These are phyloP conservation scores for Yponomeuta malinellus DNA, from an alignment of 2,888 invertebrate genomes.

Conservation along the genomic window DNA sequence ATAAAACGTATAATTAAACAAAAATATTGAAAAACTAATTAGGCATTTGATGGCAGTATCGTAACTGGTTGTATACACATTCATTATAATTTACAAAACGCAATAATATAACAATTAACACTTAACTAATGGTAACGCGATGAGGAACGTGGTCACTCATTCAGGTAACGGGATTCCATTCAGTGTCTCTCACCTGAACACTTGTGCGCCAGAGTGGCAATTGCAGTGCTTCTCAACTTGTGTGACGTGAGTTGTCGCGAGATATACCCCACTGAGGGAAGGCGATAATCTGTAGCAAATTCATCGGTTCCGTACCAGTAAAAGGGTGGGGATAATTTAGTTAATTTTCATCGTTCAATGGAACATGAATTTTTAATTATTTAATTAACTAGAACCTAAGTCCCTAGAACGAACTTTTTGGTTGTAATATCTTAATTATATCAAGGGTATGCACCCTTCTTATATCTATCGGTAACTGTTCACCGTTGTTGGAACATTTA, in stretches of 20 bases:
- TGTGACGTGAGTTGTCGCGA: neutral
- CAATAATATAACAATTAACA: slow-evolving; percentile 49
- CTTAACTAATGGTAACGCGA: slow-evolving; percentile 74
- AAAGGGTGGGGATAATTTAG: neutral
- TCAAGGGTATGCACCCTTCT: slow-evolving; percentile 48
- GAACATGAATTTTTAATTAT: neutral
- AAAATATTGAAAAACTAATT: slow-evolving; percentile 61
- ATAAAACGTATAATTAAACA: slow-evolving; percentile 47
- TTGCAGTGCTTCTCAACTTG: neutral
- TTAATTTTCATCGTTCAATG: slow-evolving; percentile 3
- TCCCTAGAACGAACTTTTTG: slow-evolving; percentile 75
- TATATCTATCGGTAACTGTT: slow-evolving; percentile 71
- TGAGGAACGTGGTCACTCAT: slow-evolving; percentile 71
- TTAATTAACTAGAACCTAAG: slow-evolving; percentile 54
- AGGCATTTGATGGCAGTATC: slow-evolving; percentile 75
- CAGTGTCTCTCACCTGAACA: neutral
- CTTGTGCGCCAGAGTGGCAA: neutral
- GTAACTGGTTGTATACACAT: slow-evolving; percentile 69
- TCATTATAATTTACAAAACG: slow-evolving; percentile 66
- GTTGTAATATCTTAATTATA: slow-evolving; percentile 64
- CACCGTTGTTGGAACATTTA: slow-evolving; percentile 73
- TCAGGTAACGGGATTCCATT: slow-evolving; percentile 61
- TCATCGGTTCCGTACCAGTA: neutral
- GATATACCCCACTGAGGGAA: neutral
- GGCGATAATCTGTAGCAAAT: too few species aligned